Evolutionary conservation across 2,888 invertebrate genomes (phyloP).

Genomic region (Hyles lineata): DNA sequence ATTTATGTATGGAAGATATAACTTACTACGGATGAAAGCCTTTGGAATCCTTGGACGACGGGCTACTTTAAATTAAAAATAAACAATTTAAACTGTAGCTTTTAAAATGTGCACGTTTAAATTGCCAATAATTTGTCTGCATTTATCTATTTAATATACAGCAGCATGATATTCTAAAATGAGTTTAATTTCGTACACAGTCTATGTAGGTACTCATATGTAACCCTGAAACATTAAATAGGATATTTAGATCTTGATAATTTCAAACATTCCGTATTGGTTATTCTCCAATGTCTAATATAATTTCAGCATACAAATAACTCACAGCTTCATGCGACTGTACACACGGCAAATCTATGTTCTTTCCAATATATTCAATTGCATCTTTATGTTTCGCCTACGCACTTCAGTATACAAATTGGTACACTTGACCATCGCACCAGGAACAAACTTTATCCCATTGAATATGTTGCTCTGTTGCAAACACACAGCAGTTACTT

Average conservation of each 20-base stretch:
- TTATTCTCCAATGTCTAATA: background rate
- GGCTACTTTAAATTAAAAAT: background rate
- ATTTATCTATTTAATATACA: background rate
- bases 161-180: background rate
- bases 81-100: no score
- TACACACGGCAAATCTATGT: background rate
- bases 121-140: background rate
- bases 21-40: slow-evolving; percentile 4
- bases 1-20: slow-evolving; percentile 18
- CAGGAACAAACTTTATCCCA: slow-evolving; percentile 50
- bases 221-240: no score
- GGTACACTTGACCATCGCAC: slow-evolving; percentile 51
- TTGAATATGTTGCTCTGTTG: slow-evolving; percentile 45
- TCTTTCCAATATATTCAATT: slow-evolving; percentile 35
- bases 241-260: no score
- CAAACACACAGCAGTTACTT: background rate
- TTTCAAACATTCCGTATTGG: background rate
- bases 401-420: slow-evolving; percentile 55
- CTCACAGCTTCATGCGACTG: background rate
- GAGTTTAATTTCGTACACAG: no score
- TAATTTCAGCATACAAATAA: background rate
- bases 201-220: no score
- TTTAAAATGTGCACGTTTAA: background rate
- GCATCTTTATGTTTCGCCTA: slow-evolving; percentile 44
- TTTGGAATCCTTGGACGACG: background rate